Evolutionary conservation across 1,140 invertebrate species (phyloP), one percentile per base, ranked within the genome.

Genomic region (Diprion similis): DNA sequence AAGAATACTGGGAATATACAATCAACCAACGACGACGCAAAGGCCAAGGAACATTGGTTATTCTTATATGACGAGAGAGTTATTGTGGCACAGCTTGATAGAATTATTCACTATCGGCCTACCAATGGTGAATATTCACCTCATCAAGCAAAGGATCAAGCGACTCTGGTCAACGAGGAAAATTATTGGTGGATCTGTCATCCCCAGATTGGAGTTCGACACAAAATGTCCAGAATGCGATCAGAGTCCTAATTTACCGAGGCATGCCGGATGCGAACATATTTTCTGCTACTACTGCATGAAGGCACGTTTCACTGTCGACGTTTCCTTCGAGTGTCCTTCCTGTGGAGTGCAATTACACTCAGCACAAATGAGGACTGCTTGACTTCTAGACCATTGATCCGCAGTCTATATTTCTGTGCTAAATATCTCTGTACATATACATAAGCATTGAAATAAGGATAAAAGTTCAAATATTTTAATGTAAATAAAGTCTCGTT

Each of bases 281-380:
- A 68, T 87, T 45, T 88, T 86, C 76, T 88, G 87, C 71, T 88
- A 88, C 71, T 88, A 88, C 66, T 88, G 87, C 71, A 76, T 88
- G 17, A 79, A 81, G 46, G 85, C 85, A 2, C 79, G 84, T 64
- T 88, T 88, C 47, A 83, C 79, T 8, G 82, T 81, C 0, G 82
- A 75, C 17, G 79, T 78, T 15, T 75, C 74, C 0, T 87, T 87
- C 70, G 74, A 77, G 8, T 88, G 87, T 76, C 76, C 79, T 1
- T 37, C 46, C 0, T 87, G 87, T 72, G 75, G 75, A 15, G 46
- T 59, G 0, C 72, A 84, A 46, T 80, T 88, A 46, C 74, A 75
- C 67, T 72, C 19, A 0, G 45, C 68, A 13, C 67, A 82, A 69
- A 79, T 86, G 73, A 79, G 51, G n/a, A 59, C 51, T 13, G 51